Base-by-base conservation (phyloP, 2,888 invertebrate species). In the Archips crataeganus region DNA sequence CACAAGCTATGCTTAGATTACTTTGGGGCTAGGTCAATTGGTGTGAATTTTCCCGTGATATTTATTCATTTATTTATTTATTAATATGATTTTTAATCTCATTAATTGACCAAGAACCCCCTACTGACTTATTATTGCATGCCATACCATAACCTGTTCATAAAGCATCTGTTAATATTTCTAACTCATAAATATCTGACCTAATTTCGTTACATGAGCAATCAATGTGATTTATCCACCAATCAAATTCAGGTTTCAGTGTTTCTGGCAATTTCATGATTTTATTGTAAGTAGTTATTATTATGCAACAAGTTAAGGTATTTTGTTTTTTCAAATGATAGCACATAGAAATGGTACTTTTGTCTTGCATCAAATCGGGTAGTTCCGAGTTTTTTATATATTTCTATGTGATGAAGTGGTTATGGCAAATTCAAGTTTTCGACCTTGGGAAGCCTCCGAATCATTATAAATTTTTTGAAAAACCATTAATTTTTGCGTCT, bases 61-160 rank as follows among this genome's bases (percentile, higher is more conserved):
- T n/a, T n/a, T n/a, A n/a, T n/a, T n/a, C n/a, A n/a, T n/a, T n/a
- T n/a, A n/a, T n/a, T n/a, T n/a, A n/a, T n/a, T n/a, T n/a, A n/a
- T n/a, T n/a, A 45, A 63, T 63, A 34, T 63, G 63, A 3, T 63
- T 47, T 47, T 47, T 64, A 34, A 11, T 6, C 15, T 65, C 65
- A 34, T 36, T 49, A 36, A n/a, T 51, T 15, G 36, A 47, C 51
- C 65, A 65, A 36, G 36, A 15, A n/a, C 65, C 65, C 2, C 36
- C 47, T 1, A 15, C 11, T n/a, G 51, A 36, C n/a, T 54, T 65
- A 34, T 51, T 34, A 54, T 54, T 54, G 39, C 65, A 65, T 9
- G 51, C 51, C 15, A 32, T 34, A 15, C 51, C 65, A 13, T 10
- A 65, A n/a, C 65, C 65, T 3, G 65, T 39, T 39, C 15, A 6